Conservation (phyloP, 1,140 invertebrate genomes). For the Penaeus indicus region DNA sequence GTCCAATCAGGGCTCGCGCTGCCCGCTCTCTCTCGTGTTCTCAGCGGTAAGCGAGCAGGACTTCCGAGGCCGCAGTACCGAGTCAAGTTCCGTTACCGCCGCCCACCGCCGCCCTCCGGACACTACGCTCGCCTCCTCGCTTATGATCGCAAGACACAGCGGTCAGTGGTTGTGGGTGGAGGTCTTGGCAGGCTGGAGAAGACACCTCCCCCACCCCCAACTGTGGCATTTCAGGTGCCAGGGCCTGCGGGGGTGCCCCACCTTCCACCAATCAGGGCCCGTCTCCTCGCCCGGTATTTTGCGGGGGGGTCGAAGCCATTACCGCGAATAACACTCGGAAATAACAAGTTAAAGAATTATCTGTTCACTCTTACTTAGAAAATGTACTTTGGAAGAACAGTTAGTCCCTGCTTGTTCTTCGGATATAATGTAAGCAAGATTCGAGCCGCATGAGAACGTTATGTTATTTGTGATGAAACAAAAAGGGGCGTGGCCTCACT, state of each 20-base stretch:
- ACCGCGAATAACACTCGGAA: not conserved
- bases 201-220: constrained; percentile 5
- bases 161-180: constrained; percentile 47
- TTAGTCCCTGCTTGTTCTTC: no score
- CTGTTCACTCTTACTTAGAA: no score
- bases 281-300: constrained; percentile 29
- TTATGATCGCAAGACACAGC: constrained; percentile 35
- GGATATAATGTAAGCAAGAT: no score
- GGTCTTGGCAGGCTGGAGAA: constrained; percentile 36
- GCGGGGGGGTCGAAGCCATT: not conserved
- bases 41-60: not conserved
- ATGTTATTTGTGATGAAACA: no score
- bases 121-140: constrained; percentile 22
- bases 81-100: not conserved
- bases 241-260: not conserved
- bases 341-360: no score
- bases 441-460: no score
- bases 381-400: no score
- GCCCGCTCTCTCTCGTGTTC: not conserved
- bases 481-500: no score
- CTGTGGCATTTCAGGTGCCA: constrained; percentile 30
- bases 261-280: not conserved
- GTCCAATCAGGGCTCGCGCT: not conserved
- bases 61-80: not conserved
- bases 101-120: constrained; percentile 35